Percentiles rank a stretch among this genome's conserved stretches.
These are phyloP conservation scores for Caranx ignobilis DNA, from an alignment of 2,113 vertebrate species.

Conservation along the genomic window DNA sequence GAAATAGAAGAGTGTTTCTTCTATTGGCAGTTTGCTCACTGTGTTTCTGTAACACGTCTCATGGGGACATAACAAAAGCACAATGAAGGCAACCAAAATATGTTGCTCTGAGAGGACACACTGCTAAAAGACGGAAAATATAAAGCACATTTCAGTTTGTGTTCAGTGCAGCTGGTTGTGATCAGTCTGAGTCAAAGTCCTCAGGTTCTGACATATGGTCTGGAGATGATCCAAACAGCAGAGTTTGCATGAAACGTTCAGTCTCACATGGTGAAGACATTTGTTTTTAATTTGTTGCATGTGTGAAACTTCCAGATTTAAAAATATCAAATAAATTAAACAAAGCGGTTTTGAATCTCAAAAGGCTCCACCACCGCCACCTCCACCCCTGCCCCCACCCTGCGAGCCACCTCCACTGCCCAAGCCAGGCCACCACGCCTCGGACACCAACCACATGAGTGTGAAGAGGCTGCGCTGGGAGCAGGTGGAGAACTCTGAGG, in stretches of 20 bases:
- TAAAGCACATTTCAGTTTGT: not conserved
- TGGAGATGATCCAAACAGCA: not conserved
- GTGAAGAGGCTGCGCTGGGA: slow-evolving; percentile 98
- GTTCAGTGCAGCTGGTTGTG: not conserved
- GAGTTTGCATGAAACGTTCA: not conserved
- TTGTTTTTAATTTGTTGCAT: not conserved
- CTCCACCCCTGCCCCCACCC: slow-evolving; percentile 84
- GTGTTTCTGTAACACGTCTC: not conserved
- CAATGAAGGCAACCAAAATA: not conserved
- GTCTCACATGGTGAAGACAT: not conserved
- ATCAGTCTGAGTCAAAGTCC: not conserved
- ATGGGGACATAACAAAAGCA: not conserved
- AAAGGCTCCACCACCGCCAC: slow-evolving; percentile 81
- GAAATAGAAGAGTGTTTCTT: not conserved
- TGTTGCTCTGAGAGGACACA: not conserved
- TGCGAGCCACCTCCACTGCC: slow-evolving; percentile 84
- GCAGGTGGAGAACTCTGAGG: slow-evolving; percentile 98
- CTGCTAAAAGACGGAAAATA: not conserved
- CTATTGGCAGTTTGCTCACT: not conserved
- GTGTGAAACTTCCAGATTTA: no score
- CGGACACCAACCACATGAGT: slow-evolving; percentile 95
- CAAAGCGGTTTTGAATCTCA: not conserved
- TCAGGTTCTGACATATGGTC: not conserved
- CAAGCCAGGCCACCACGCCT: slow-evolving; percentile 80
- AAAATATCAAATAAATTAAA: not conserved